Evolutionary conservation across 2,113 vertebrate genomes (phyloP).

Genomic region (Neogale vison): DNA sequence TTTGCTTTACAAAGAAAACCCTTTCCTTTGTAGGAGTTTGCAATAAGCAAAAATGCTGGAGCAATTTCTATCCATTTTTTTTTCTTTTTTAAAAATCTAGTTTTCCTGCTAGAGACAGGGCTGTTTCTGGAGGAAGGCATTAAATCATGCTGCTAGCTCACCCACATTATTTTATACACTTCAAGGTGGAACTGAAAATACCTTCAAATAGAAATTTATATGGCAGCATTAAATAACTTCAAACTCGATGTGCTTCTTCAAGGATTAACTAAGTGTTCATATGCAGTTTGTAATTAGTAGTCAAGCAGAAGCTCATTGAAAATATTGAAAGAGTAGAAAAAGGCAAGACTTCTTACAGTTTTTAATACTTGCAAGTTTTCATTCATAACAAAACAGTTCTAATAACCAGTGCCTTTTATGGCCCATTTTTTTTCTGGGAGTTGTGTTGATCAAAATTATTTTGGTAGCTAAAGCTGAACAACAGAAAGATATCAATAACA

Average conservation of each 20-base stretch:
- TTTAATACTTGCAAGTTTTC: conserved; percentile 53
- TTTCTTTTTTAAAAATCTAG: background rate
- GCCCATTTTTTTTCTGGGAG: conserved; percentile 37
- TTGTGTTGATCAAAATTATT: conserved; percentile 71
- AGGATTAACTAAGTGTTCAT: conserved; percentile 73
- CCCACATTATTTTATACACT: conserved; percentile 73
- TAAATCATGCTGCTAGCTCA: conserved; percentile 80
- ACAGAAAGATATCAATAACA: conserved; percentile 64
- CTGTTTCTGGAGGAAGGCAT: conserved; percentile 46
- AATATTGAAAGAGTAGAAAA: background rate
- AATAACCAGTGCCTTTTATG: conserved; percentile 66
- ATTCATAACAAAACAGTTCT: conserved; percentile 57
- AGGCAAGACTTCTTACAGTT: background rate
- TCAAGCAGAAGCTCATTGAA: conserved; percentile 61
- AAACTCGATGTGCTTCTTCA: conserved; percentile 78
- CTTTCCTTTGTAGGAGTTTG: conserved; percentile 23
- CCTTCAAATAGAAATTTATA: conserved; percentile 78
- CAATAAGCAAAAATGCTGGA: conserved; percentile 16
- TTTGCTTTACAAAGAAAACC: conserved; percentile 45
- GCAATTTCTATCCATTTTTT: conserved; percentile 27
- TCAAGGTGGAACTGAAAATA: conserved; percentile 73
- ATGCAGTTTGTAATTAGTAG: conserved; percentile 57
- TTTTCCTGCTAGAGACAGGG: conserved; percentile 65
- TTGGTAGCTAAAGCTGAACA: conserved; percentile 59
- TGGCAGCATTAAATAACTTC: conserved; percentile 75